Evolutionary conservation across 2,797 vertebrate species (phyloP).

Genomic region (Graptemys geographica): DNA sequence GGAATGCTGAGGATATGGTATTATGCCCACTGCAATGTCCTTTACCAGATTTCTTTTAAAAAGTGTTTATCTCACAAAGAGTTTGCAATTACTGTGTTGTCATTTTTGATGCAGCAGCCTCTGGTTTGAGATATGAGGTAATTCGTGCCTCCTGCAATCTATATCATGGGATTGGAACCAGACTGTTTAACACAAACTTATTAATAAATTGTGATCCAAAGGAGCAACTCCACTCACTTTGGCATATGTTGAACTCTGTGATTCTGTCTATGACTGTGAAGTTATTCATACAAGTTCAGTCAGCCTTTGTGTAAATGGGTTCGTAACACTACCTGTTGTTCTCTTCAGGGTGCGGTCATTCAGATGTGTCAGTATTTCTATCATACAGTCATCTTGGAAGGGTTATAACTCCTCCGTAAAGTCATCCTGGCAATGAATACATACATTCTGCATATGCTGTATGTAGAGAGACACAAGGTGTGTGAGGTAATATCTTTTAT

Average conservation of each 20-base stretch:
- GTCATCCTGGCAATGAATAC: not conserved
- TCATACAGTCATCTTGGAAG: not conserved
- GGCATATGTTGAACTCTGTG: not conserved
- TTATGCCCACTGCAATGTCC: not conserved
- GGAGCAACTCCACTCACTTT: not conserved
- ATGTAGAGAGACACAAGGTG: not conserved
- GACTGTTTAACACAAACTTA: not conserved
- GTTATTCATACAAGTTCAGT: not conserved
- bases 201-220: not conserved
- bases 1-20: not conserved
- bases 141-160: not conserved
- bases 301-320: not conserved
- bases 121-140: not conserved
- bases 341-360: not conserved
- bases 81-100: not conserved
- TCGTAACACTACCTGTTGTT: not conserved
- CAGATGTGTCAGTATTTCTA: not conserved
- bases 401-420: not conserved
- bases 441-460: not conserved
- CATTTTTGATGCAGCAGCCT: not conserved
- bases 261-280: accelerated
- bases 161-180: not conserved
- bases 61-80: not conserved
- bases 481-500: not conserved
- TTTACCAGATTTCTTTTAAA: not conserved